These are phyloP conservation scores for Tenthredo livida DNA, from an alignment of 2,888 invertebrate genomes.

Conservation along the genomic window DNA sequence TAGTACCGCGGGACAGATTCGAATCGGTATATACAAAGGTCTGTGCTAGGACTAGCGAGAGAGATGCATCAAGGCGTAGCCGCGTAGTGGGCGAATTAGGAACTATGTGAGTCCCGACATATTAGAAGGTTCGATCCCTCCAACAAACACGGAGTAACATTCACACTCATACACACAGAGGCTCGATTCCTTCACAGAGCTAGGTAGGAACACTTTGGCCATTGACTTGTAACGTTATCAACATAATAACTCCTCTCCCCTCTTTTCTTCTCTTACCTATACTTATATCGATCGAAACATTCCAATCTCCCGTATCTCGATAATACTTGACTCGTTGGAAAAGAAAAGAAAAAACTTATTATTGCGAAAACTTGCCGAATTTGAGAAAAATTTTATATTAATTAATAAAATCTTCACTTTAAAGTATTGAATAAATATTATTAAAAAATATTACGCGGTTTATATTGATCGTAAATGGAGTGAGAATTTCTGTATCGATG, in stretches of 20 bases:
- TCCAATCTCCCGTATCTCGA: not conserved
- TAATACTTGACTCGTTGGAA: not conserved
- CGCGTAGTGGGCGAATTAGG: too few species aligned
- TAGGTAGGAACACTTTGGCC: conserved; percentile 8
- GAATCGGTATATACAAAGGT: too few species aligned
- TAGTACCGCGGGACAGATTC: too few species aligned
- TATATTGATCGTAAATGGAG: not conserved
- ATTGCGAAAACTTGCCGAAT: not conserved
- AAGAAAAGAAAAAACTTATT: too few species aligned
- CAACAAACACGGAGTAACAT: too few species aligned
- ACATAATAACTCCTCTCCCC: not conserved
- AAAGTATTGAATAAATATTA: not conserved
- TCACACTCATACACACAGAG: too few species aligned
- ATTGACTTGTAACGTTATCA: conserved; percentile 20
- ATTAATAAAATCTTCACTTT: not conserved
- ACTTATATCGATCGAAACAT: conserved; percentile 4
- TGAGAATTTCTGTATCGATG: conserved; percentile 1
- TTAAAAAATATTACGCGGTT: not conserved
- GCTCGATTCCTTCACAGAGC: not conserved
- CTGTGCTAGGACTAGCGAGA: too few species aligned
- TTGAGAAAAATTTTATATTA: not conserved
- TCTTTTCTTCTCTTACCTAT: not conserved
- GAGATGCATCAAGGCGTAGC: too few species aligned
- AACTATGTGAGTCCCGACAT: too few species aligned
- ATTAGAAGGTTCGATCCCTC: too few species aligned